Base-by-base conservation (phyloP, 2,113 vertebrate species). In the Anas platyrhynchos region DNA sequence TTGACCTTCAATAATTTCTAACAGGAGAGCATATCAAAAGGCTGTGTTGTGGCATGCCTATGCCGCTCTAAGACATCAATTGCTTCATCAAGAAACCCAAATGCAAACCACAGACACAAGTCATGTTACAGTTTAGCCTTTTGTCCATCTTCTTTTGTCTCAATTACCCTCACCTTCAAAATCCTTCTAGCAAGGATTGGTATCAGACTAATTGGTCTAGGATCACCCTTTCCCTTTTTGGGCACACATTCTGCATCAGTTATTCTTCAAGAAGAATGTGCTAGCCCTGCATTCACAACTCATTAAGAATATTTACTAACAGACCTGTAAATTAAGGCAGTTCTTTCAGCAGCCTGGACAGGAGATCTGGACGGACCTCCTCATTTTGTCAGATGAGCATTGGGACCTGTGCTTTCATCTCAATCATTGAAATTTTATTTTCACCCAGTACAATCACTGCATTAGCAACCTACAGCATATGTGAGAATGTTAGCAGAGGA, bases 11-110 rank as follows among this genome's bases (percentile, higher is more conserved):
- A 32, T 21, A 31, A 20, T 43, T 61, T 61, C 52, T 50, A 44
- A 22, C 0, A 0, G 26, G 69, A 50, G 34, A 55, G 58, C 1
- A 0, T 21, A 61, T 16, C 43, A 9, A 46, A 54, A 21, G 16
- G 32, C 67, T n/a, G 38, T 13, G 16, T 10, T 41, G 8, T 1
- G 0, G 38, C 16, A 16, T 16, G 14, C 63, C 38, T 34, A 7
- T 11, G 0, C 0, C 17, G 38, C 58, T 67, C 44, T 1, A 27
- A 59, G 15, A 32, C 68, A 84, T 41, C 50, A 66, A 18, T 6
- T 36, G 22, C 43, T 66, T 48, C 38, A 32, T 38, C 78, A 16
- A 36, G 44, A 71, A 54, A 16, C 52, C 43, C 38, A 2, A 34
- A 43, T 8, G 26, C 32, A 80, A 85, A 44, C 7, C 0, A 1